Conservation (phyloP, 2,888 invertebrate genomes). For the Micoletzkya japonica region DNA sequence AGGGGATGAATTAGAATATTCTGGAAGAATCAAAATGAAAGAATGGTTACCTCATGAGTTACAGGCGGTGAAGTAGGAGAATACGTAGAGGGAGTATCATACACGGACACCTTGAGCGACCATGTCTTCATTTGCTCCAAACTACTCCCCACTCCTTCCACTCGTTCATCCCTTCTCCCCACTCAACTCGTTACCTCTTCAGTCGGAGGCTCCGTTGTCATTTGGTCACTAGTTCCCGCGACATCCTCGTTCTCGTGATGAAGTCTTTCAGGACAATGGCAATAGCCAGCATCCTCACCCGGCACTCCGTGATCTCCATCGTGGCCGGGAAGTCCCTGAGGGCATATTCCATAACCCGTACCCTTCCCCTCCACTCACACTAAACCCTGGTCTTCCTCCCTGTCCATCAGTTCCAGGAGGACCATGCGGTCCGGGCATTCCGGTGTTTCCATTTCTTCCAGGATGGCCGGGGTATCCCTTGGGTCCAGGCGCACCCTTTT, state of each 20-base stretch:
- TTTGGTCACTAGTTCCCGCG: no score
- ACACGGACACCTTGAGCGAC: no score
- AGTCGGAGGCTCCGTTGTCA: no score
- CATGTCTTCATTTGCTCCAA: no score
- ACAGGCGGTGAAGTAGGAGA: no score
- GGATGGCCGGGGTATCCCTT: conserved; percentile 24
- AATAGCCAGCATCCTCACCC: conserved; percentile 24
- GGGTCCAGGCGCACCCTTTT: conserved; percentile 11
- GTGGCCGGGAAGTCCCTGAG: conserved; percentile 24
- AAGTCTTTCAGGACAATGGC: conserved; percentile 17
- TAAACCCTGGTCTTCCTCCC: conserved; percentile 16
- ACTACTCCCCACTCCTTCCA: no score
- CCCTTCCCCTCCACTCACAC: background rate
- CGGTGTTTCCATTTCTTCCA: conserved; percentile 9
- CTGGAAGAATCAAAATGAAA: no score
- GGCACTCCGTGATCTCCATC: conserved; percentile 8
- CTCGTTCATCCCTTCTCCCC: no score
- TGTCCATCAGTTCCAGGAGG: conserved; percentile 14
- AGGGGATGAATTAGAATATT: no score
- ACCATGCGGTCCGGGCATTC: conserved; percentile 8
- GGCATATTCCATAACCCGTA: conserved; percentile 10
- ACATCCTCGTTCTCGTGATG: background rate
- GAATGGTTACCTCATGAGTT: no score
- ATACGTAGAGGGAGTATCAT: no score
- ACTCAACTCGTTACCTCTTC: no score